Base-by-base conservation (phyloP, 1,140 invertebrate species). In the Ostrea denselamellosa region DNA sequence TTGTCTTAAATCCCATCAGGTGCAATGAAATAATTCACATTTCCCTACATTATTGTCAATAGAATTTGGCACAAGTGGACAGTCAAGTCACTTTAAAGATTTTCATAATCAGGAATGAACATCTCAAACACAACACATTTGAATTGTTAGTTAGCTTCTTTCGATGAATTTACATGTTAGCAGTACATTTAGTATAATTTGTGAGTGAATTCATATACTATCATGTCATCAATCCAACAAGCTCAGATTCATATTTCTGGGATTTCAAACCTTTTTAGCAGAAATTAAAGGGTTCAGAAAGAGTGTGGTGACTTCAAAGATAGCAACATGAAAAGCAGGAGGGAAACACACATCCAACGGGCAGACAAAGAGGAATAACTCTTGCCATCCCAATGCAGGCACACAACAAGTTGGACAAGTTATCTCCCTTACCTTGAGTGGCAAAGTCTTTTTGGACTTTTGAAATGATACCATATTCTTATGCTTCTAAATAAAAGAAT, bases 341-440 rank as follows among this genome's bases (percentile, higher is more conserved):
- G 68, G 25, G 68, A 77, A 77, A 34, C n/a, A 77, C 65, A 71
- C 65, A 71, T 3, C 28, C 25, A 8, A 28, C 28, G 68, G n/a
- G 68, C 68, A 77, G 12, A 14, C 10, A 77, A 77, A 77, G 68
- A 77, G 68, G 68, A 77, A 34, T 77, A 77, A 77, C 68, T 77
- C 68, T 77, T 77, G 68, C 68, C 68, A 28, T 77, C 68, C 68
- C 68, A 25, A 68, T 77, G 68, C 68, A 77, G 25, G 22, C 68
- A 77, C 68, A 77, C 68, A 77, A 77, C 68, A 77, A 34, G 14
- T 28, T 34, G 28, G 68, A 77, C 68, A 77, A 77, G 68, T 77
- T 77, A 9, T 77, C 68, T 77, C 68, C 68, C 68, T 77, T 77
- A 77, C 68, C 68, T 77, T 77, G 68, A 77, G 9, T 77, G 68